These are phyloP conservation scores for Harpagifer antarcticus DNA, from an alignment of 2,797 vertebrate genomes.

Conservation along the genomic window DNA sequence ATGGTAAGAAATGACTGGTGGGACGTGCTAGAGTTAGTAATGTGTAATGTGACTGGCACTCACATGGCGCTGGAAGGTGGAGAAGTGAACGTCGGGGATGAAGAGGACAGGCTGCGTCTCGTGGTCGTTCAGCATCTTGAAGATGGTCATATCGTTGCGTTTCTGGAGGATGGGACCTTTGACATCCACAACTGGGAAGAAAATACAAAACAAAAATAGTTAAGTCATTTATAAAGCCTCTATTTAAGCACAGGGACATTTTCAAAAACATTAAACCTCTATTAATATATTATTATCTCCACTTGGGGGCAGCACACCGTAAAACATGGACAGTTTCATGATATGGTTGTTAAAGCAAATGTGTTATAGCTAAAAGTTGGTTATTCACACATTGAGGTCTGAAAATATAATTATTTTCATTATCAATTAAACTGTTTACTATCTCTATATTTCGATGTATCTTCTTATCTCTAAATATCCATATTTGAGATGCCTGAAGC, in stretches of 20 bases:
- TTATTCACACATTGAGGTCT: no score
- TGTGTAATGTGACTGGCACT: slow-evolving; percentile 68
- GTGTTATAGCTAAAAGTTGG: background rate
- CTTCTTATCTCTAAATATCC: no score
- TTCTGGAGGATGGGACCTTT: slow-evolving; percentile 94
- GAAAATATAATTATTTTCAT: no score
- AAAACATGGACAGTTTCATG: background rate
- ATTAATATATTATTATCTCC: background rate
- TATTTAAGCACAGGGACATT: background rate
- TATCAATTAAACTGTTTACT: no score
- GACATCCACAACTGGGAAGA: slow-evolving; percentile 87
- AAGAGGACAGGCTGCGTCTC: slow-evolving; percentile 98
- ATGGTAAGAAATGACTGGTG: slow-evolving; percentile 5
- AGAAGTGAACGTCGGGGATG: slow-evolving; percentile 96
- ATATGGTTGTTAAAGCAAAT: background rate
- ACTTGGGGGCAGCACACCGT: background rate
- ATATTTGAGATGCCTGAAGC: no score
- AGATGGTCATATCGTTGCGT: slow-evolving; percentile 93
- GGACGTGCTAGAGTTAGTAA: background rate
- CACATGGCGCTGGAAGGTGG: slow-evolving; percentile 95
- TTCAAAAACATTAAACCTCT: background rate
- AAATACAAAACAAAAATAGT: background rate
- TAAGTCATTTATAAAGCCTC: background rate
- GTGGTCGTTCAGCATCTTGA: slow-evolving; percentile 93
- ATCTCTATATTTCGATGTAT: no score